A percentile compares a stretch with the other conserved stretches of the same genome.
Evolutionary conservation across 2,888 invertebrate species (phyloP).

Genomic region (Drosophila subsilvestris): DNA sequence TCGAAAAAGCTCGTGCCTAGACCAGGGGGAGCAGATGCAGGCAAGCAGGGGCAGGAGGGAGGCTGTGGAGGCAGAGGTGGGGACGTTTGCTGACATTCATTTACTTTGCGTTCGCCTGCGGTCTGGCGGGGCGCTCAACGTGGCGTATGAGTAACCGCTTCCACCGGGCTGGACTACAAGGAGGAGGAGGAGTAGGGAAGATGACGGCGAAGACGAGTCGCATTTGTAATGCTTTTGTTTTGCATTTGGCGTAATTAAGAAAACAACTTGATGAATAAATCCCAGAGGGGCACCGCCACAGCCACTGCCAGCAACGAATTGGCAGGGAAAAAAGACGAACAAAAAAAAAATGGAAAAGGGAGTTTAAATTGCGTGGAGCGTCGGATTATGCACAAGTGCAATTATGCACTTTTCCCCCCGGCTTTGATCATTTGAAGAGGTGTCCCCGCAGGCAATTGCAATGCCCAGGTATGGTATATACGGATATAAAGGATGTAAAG

Average conservation of each 20-base stretch:
- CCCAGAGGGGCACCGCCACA: slow-evolving; percentile 18
- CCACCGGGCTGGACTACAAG: slow-evolving; percentile 50
- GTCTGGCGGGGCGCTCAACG: slow-evolving; percentile 46
- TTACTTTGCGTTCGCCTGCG: slow-evolving; percentile 52
- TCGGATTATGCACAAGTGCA: slow-evolving; percentile 78
- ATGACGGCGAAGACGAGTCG: slow-evolving; percentile 23
- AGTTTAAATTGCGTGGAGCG: slow-evolving; percentile 53
- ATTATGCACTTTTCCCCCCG: slow-evolving; percentile 73
- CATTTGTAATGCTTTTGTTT: slow-evolving; percentile 70
- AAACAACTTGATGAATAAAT: slow-evolving; percentile 66
- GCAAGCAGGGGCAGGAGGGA: not conserved
- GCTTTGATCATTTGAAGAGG: slow-evolving; percentile 67
- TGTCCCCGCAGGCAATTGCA: slow-evolving; percentile 39
- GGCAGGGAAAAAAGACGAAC: slow-evolving; percentile 4
- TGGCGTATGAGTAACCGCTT: slow-evolving; percentile 64
- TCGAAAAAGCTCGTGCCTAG: slow-evolving; percentile 9
- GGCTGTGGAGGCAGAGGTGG: not conserved
- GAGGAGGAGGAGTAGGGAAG: not conserved
- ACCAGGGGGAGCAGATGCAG: not conserved
- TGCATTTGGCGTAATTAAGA: slow-evolving; percentile 74
- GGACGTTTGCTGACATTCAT: slow-evolving; percentile 67
- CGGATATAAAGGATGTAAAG: not conserved
- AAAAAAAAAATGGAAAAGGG: not conserved
- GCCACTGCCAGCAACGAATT: slow-evolving; percentile 10
- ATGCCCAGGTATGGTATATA: not conserved